Base-by-base conservation (phyloP, 2,113 vertebrate genomes). In the Pao palembangensis region DNA sequence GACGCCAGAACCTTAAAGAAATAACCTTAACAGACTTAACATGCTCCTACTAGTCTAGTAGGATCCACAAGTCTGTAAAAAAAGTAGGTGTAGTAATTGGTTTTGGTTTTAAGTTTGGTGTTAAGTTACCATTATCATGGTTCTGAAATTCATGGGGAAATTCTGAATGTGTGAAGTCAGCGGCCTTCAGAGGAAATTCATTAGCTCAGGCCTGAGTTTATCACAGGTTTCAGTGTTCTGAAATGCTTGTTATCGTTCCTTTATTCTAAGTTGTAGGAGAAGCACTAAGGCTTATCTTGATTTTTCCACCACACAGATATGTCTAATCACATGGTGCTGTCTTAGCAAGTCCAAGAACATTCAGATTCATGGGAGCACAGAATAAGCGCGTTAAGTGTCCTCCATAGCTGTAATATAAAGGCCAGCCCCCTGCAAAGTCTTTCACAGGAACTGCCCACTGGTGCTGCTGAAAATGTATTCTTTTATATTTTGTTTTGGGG, bases 171-270 rank as follows among this genome's bases (percentile, higher is more conserved):
- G 56, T 56, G 62, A 74, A 55, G 58, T 55, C 58, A 19, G 51
- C 42, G 52, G 58, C 41, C 49, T 20, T 31, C 69, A 69, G 62
- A 52, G 50, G 50, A 67, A 68, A 75, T 64, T 72, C 67, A 74
- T 78, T 68, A 81, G 52, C 61, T 64, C 23, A 79, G 48, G 64
- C 54, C 51, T 44, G 48, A 52, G 57, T 82, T 79, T 59, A 75
- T 81, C 67, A 55, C 64, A 77, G 71, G 69, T 81, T 75, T 76
- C 60, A 10, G 54, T 57, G 63, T 69, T 71, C 75, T 74, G 81
- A 81, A 38, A 77, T 79, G 77, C 73, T 73, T 69, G 59, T 66
- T 49, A 46, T 77, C 72, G 76, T 82, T 80, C 76, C 82, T 71
- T 17, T 8, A 51, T 55, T 12, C 20, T 79, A 71, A 73, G 43